phyloP scores from a whole-genome alignment of 1,140 invertebrate genomes.

The Pemphigus obesinymphae region DNA sequence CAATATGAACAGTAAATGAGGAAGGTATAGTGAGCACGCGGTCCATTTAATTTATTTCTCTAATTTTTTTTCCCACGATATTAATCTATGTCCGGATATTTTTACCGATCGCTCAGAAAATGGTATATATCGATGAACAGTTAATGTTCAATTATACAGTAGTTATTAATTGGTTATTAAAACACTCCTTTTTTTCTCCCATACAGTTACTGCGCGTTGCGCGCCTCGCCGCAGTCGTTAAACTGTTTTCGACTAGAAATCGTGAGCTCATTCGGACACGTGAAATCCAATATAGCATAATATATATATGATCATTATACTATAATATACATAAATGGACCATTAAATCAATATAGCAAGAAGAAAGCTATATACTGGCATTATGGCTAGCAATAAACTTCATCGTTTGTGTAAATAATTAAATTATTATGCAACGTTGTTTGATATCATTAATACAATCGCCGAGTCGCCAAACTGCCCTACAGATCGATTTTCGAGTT shows the following conservation, averaged over 20 bases:
- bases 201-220: not conserved
- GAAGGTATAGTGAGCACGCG: no score
- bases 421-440: not conserved
- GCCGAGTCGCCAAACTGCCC: not conserved
- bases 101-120: not conserved
- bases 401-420: not conserved
- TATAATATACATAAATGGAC: not conserved
- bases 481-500: not conserved
- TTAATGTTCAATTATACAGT: no score
- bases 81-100: no score
- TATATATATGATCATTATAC: not conserved
- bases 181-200: not conserved
- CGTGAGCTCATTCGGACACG: not conserved
- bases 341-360: not conserved
- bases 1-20: no score
- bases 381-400: not conserved
- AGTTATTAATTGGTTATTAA: not conserved
- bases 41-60: no score
- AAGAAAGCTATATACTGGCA: not conserved
- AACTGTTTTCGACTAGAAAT: constrained; percentile 1
- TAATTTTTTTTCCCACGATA: no score
- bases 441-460: not conserved
- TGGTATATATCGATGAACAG: not conserved
- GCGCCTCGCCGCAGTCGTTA: not conserved
- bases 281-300: not conserved